Evolutionary conservation across 2,888 invertebrate genomes (phyloP), one percentile per base, ranked within the genome.

Genomic region (Emmelina monodactyla): DNA sequence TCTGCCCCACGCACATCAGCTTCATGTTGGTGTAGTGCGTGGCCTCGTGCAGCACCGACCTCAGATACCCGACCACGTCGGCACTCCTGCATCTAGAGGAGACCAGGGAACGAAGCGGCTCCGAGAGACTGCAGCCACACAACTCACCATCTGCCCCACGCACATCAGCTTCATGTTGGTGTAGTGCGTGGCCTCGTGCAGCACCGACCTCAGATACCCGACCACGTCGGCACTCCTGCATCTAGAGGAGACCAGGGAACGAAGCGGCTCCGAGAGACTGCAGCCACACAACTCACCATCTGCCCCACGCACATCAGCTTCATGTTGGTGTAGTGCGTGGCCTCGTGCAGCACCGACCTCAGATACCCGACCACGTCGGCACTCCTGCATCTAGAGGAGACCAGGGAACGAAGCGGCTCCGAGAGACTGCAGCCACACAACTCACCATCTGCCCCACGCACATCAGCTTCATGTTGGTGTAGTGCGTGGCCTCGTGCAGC

Each of bases 121-220:
- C 97, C 12, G 12, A 6, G 9, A 96, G 78, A 15, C 87, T 83
- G 57, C 98, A 98, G 2, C 94, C 9, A 9, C 19, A 30, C 15
- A 5, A 3, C 39, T 35, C 1, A 73, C 76, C 69, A 96, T 94
- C 1, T 92, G 86, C 0, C 97, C 97, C 0, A 97, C 97, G 32
- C 97, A 88, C 94, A 95, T 95, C 12, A 99, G 81, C 64, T 97
- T 97, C 91, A 99, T 92, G 36, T 95, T 83, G 1, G 95, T 91
- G 66, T 98, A 98, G 0, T 93, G 91, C 49, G 91, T 88, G 0
- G 98, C 97, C 69, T 94, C 92, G 62, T 94, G 93, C 41, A 80
- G 56, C 45, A 76, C 91, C 0, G 90, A 90, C 68, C 95, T 94
- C 12, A 99, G 83, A 62, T 97, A 98, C 0, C 85, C 93, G 31